Conservation (phyloP, 2,888 invertebrate species). For the Antheraea yamamai region DNA sequence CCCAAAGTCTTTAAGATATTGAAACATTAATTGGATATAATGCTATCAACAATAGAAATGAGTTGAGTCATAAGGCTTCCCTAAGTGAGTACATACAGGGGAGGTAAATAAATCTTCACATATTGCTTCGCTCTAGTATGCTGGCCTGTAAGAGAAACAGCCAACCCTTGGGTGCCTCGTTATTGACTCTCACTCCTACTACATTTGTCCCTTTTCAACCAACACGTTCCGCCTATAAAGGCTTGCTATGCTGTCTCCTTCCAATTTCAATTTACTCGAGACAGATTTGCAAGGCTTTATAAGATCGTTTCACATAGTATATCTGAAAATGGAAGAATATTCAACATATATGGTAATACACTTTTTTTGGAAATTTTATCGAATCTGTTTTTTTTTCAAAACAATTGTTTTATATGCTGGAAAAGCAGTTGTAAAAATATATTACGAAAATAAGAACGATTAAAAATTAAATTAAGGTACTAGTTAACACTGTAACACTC, state of each 20-base stretch:
- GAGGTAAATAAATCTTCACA: conserved; percentile 77
- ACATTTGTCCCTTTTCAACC: conserved; percentile 54
- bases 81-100: conserved; percentile 63
- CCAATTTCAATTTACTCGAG: conserved; percentile 82
- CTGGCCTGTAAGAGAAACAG: conserved; percentile 76
- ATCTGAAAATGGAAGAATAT: conserved; percentile 28
- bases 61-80: conserved; percentile 64
- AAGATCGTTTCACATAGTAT: conserved; percentile 54
- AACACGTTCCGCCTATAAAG: conserved; percentile 33
- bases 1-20: conserved; percentile 24
- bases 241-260: conserved; percentile 61
- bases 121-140: conserved; percentile 73
- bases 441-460: not conserved
- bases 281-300: conserved; percentile 79
- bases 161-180: conserved; percentile 82
- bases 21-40: conserved; percentile 39
- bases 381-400: not conserved
- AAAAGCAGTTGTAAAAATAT: not conserved
- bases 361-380: not conserved
- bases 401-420: not conserved
- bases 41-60: conserved; percentile 57
- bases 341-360: not conserved
- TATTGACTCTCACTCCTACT: conserved; percentile 81
- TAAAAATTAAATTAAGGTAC: not conserved
- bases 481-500: not conserved